Evolutionary conservation across 1,140 invertebrate species (phyloP), one percentile per base, ranked within the genome.

Genomic region (Drosophila lowei): DNA sequence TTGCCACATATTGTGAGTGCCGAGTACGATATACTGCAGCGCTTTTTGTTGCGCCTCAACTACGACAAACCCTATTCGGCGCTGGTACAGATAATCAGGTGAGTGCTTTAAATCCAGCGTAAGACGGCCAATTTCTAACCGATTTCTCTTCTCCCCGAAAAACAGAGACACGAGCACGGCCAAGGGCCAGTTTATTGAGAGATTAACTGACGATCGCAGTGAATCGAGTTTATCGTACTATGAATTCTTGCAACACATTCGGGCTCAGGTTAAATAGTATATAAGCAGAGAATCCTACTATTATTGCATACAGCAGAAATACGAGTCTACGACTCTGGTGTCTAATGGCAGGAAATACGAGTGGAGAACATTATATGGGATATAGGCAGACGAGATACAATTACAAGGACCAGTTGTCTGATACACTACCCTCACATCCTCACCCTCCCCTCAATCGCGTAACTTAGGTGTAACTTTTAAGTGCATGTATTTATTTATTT

Each of bases 181-280:
- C 49, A 94, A 96, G 70, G 93, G 94, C 43, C 90, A 95, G 62
- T 99, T 99, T 92, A 94, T 97, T 21, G 97, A 98, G 73, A 94
- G 95, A 74, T 93, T 99, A 77, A 94, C 99, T 23, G 98, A 99
- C 92, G 99, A 99, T 92, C 93, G 98, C 86, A 95, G 96, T 71
- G 98, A 99, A 92, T 96, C 95, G 66, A 95, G 97, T 49, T 95
- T 98, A 92, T 98, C 97, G 77, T 99, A 99, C 92, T 97, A 98
- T 92, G 99, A 99, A 94, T 99, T 99, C 93, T 93, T 99, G 90
- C 98, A 99, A 92, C 97, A 99, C 93, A 93, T 99, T 63, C 97
- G 98, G 92, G 95, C 94, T 80, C 96, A 98, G 92, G 94, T 98
- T 84, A 98, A 97, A 93, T 97, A 91, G 78, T 90, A 88, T 60